Percentiles rank a stretch among this genome's conserved stretches.
Evolutionary conservation across 2,888 invertebrate species (phyloP).

Genomic region (Tridacna gigas): DNA sequence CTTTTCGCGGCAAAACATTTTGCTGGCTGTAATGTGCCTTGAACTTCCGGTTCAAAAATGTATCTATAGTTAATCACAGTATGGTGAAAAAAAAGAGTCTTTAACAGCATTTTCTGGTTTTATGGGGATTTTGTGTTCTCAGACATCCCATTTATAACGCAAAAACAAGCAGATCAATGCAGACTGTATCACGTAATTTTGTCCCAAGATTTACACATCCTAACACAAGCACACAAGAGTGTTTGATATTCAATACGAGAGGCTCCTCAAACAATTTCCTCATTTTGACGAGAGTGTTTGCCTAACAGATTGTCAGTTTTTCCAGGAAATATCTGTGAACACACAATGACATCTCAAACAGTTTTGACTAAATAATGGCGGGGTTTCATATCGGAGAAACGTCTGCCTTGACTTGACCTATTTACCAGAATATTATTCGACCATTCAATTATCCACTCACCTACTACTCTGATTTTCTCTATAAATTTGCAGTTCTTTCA

Average conservation of each 20-base stretch:
- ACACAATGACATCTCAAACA: conserved; percentile 3
- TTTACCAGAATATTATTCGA: not conserved
- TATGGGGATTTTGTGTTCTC: not conserved
- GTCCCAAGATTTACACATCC: not conserved
- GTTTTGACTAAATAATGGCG: not conserved
- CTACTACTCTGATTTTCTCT: no score
- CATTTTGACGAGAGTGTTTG: conserved; percentile 2
- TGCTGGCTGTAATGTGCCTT: no score
- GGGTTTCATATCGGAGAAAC: no score
- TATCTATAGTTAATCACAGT: no score
- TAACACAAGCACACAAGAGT: conserved; percentile 6
- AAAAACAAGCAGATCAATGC: conserved; percentile 8
- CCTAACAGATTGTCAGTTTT: conserved; percentile 3
- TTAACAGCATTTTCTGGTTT: no score
- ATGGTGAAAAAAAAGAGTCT: not conserved
- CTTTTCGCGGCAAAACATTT: no score
- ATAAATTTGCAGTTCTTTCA: no score
- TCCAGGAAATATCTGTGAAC: not conserved
- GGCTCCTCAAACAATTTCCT: not conserved
- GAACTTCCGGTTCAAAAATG: no score
- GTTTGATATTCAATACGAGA: conserved; percentile 6
- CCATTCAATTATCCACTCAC: no score
- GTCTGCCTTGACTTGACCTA: no score
- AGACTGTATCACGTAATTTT: not conserved
- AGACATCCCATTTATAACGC: not conserved